Conservation (phyloP, 2,113 vertebrate species). For the Tragelaphus imberbis region DNA sequence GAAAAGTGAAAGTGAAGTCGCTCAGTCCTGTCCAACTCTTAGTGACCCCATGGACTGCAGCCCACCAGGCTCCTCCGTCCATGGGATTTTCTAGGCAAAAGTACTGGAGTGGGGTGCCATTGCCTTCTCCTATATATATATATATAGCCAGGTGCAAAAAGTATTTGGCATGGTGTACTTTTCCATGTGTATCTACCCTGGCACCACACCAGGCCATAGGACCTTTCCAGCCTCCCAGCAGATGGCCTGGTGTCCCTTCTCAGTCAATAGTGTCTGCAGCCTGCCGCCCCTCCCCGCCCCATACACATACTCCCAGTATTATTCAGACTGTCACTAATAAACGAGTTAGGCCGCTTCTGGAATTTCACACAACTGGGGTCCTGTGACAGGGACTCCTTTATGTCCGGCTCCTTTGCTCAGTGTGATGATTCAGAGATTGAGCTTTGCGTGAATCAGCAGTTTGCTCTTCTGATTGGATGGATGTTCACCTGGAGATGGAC, state of each 20-base stretch:
- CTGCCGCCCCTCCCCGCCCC: fast-evolving
- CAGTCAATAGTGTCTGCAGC: neutral
- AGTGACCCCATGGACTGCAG: no score
- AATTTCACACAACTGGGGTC: neutral
- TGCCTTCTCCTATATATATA: neutral
- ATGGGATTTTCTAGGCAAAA: no score
- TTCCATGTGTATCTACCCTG: neutral
- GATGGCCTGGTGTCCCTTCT: no score
- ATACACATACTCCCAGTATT: neutral
- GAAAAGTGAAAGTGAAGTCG: no score
- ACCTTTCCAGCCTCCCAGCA: neutral
- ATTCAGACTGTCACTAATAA: neutral
- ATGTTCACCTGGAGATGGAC: neutral
- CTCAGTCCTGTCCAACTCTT: no score
- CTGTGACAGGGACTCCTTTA: neutral
- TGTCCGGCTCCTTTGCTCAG: neutral
- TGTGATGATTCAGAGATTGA: neutral
- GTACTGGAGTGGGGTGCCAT: no score
- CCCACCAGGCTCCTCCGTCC: no score
- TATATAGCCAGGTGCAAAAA: neutral
- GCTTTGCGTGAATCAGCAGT: no score
- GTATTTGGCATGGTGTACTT: neutral
- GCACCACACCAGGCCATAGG: neutral
- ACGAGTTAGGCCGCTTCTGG: neutral
- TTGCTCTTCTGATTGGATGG: neutral